These are phyloP conservation scores for Carposina sasakii DNA, from an alignment of 1,140 invertebrate genomes.

Conservation along the genomic window DNA sequence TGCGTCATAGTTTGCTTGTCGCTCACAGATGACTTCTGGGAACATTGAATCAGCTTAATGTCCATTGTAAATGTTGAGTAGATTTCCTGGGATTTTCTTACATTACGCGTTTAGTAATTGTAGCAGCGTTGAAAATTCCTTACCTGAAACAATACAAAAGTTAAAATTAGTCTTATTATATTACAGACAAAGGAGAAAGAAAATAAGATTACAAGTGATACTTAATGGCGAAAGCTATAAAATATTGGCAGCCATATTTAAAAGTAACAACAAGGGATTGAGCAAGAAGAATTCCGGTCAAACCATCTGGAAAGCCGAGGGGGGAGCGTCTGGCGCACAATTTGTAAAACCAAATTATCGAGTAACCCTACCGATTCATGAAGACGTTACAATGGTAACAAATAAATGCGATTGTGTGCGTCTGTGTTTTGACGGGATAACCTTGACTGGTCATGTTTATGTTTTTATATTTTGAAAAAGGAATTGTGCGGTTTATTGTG, in stretches of 20 bases:
- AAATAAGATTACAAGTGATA: slow-evolving; percentile 11
- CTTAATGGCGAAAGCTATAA: slow-evolving; percentile 19
- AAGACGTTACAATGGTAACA: too few relatives aligned
- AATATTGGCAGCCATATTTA: slow-evolving; percentile 22
- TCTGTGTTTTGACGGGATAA: too few relatives aligned
- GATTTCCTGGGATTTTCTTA: too few relatives aligned
- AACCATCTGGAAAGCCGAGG: slow-evolving; percentile 39
- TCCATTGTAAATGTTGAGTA: too few relatives aligned
- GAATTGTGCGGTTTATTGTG: too few relatives aligned
- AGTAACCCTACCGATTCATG: background rate
- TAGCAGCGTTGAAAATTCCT: background rate
- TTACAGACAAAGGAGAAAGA: background rate
- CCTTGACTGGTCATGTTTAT: too few relatives aligned
- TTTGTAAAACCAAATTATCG: slow-evolving; percentile 17
- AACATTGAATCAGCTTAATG: too few relatives aligned
- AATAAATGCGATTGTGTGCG: too few relatives aligned
- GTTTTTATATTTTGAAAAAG: too few relatives aligned
- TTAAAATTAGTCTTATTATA: background rate
- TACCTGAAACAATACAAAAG: slow-evolving; percentile 17
- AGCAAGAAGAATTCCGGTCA: slow-evolving; percentile 16
- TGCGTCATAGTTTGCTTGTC: too few relatives aligned
- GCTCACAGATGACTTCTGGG: too few relatives aligned
- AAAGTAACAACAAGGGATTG: slow-evolving; percentile 8
- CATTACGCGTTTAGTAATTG: too few relatives aligned
- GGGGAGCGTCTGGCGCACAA: slow-evolving; percentile 16